Conservation (phyloP, 2,113 vertebrate genomes). For the Myxocyprinus asiaticus region DNA sequence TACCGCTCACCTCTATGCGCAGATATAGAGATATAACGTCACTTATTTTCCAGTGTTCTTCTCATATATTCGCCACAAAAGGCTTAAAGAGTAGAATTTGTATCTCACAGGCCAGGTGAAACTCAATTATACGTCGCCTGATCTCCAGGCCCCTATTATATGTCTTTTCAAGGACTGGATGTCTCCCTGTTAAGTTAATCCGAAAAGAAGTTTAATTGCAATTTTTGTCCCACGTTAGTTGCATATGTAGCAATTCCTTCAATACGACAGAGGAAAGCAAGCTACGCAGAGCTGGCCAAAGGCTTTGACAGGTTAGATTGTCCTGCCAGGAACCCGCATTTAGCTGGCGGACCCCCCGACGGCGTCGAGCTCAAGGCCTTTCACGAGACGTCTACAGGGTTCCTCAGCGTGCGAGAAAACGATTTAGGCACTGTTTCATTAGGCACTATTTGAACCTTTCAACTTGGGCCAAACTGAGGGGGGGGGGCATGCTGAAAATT, state of each 20-base stretch:
- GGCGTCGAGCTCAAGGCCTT: constrained; percentile 74
- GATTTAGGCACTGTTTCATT: constrained; percentile 97
- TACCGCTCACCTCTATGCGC: constrained; percentile 23
- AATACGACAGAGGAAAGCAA: constrained; percentile 62
- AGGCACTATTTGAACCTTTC: constrained; percentile 98
- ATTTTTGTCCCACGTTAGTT: constrained; percentile 80
- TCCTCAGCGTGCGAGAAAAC: constrained; percentile 78
- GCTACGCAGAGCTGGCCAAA: constrained; percentile 71
- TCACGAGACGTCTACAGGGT: constrained; percentile 82
- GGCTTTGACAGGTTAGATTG: constrained; percentile 80
- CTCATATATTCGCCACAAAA: constrained; percentile 58
- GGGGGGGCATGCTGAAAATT: constrained; percentile 87
- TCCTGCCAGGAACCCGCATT: constrained; percentile 76
- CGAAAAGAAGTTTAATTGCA: constrained; percentile 82
- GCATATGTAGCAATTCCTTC: constrained; percentile 77
- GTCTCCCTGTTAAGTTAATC: constrained; percentile 65
- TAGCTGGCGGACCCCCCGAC: constrained; percentile 71
- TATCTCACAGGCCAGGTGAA: constrained; percentile 54
- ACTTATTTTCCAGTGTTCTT: constrained; percentile 13
- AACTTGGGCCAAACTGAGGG: constrained; percentile 96
- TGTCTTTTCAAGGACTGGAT: constrained; percentile 69
- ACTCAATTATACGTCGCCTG: constrained; percentile 46
- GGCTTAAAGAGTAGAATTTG: constrained; percentile 52
- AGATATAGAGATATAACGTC: background rate
- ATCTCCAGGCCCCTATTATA: constrained; percentile 65